Conservation (phyloP, 2,797 vertebrate genomes). For the Melanogrammus aeglefinus region DNA sequence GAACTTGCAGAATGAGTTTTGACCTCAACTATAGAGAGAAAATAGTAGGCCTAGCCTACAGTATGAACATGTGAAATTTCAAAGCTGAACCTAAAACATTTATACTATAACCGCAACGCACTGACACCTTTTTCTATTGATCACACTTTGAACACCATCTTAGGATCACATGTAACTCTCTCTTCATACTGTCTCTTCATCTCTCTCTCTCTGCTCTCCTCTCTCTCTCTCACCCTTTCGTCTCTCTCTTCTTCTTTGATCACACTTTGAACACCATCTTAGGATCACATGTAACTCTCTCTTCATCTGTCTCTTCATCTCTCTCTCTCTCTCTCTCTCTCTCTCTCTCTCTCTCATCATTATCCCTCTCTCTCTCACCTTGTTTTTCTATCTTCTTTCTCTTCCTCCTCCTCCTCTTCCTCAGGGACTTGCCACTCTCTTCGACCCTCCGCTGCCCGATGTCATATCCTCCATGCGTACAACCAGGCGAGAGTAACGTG, state of each 20-base stretch:
- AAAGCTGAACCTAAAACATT: too few species aligned
- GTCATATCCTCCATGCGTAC: slow-evolving; percentile 54
- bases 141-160: slow-evolving; percentile 24
- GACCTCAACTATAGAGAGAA: too few species aligned
- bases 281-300: too few species aligned
- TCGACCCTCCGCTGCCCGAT: background rate
- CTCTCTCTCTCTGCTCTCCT: too few species aligned
- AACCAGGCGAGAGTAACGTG: background rate
- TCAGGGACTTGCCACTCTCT: background rate
- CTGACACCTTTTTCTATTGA: background rate
- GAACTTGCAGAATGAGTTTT: too few species aligned
- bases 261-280: too few species aligned
- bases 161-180: background rate
- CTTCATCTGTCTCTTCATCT: too few species aligned
- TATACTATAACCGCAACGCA: background rate
- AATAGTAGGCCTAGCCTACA: too few species aligned
- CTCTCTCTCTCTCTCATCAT: slow-evolving; percentile 19
- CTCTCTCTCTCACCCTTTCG: slow-evolving; percentile 32
- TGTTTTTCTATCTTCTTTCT: slow-evolving; percentile 32
- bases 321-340: slow-evolving; percentile 6
- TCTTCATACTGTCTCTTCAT: too few species aligned
- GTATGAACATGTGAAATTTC: too few species aligned
- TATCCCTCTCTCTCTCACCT: slow-evolving; percentile 16
- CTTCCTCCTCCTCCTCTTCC: slow-evolving; percentile 30
- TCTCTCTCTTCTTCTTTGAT: background rate